Conservation (phyloP, 1,140 invertebrate species). For the Idris sp. region DNA sequence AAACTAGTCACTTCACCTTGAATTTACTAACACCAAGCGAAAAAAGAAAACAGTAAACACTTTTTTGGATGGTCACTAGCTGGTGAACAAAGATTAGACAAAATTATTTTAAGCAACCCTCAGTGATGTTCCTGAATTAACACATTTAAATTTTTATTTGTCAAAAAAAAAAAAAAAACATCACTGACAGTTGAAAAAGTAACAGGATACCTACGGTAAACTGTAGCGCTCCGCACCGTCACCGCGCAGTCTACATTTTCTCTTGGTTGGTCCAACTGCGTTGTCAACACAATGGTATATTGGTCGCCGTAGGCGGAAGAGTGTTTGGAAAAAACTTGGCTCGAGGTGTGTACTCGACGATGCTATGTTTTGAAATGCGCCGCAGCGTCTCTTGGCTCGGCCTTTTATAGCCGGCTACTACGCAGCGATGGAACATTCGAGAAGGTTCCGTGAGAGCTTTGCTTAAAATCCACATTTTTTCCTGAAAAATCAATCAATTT, state of each 20-base stretch:
- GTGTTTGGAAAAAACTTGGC: conserved; percentile 44
- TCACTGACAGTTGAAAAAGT: too few species aligned
- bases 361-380: conserved; percentile 73
- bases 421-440: conserved; percentile 70
- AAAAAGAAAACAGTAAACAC: conserved; percentile 5
- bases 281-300: conserved; percentile 58
- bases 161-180: too few species aligned
- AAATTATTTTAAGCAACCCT: too few species aligned
- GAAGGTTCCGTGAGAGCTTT: conserved; percentile 46
- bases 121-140: too few species aligned
- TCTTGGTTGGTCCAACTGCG: conserved; percentile 62
- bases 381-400: conserved; percentile 33
- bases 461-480: too few species aligned
- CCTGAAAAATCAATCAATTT: too few species aligned
- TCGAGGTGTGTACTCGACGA: conserved; percentile 66
- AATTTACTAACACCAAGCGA: conserved; percentile 16
- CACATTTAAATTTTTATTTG: too few species aligned
- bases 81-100: conserved; percentile 6
- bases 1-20: conserved; percentile 24
- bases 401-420: conserved; percentile 72
- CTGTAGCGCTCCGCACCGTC: conserved; percentile 73
- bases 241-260: conserved; percentile 72
- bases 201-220: conserved; percentile 73
- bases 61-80: conserved; percentile 16
- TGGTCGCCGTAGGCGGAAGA: conserved; percentile 52